Evolutionary conservation across 2,797 vertebrate species (phyloP).

Genomic region (Notamacropus eugenii): DNA sequence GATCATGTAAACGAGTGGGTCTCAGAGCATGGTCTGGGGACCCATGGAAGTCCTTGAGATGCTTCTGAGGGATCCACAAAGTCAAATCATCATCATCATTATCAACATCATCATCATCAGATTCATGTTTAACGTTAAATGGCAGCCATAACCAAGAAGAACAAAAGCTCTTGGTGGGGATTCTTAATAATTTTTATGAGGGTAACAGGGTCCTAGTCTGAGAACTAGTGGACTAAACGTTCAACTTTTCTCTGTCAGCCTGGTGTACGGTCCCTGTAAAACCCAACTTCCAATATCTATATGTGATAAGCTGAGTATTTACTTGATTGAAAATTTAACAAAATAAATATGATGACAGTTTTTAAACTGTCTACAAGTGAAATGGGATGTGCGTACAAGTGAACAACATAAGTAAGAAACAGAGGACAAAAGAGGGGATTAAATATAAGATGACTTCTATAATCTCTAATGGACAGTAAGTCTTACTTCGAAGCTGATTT

Average conservation of each 20-base stretch:
- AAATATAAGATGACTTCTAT: background rate
- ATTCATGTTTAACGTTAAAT: background rate
- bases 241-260: background rate
- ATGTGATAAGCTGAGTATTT: slow-evolving; percentile 41
- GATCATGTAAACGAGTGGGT: background rate
- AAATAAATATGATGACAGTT: slow-evolving; percentile 20
- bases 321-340: background rate
- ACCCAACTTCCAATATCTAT: background rate
- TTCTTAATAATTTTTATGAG: background rate
- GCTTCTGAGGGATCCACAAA: background rate
- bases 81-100: background rate
- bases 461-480: slow-evolving; percentile 5
- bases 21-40: background rate
- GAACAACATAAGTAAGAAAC: background rate
- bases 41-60: background rate
- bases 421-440: background rate
- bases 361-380: slow-evolving; percentile 42
- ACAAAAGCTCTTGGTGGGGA: background rate
- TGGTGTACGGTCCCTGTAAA: background rate
- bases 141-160: background rate
- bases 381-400: background rate
- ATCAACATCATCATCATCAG: no score
- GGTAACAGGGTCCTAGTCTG: background rate
- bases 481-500: slow-evolving; percentile 93
- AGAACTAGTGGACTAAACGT: background rate